phyloP scores from a whole-genome alignment of 2,888 invertebrate genomes.

The Troides helena region DNA sequence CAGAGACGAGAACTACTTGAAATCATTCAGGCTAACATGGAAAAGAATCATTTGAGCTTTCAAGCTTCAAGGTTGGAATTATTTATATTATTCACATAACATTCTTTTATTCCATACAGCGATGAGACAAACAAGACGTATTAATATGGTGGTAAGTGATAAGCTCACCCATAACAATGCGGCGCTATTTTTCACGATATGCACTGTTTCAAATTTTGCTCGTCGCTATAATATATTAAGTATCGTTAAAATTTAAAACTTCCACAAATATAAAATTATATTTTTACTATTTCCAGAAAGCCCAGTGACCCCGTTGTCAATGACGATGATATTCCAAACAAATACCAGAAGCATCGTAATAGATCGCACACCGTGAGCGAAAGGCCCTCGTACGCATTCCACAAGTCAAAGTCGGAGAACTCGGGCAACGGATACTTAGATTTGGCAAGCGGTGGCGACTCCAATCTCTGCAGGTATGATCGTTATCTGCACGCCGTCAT shows the following conservation, averaged over 20 bases:
- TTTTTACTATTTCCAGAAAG: conserved; percentile 70
- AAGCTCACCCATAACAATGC: too few species aligned
- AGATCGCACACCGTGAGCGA: conserved; percentile 78
- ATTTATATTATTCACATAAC: background rate
- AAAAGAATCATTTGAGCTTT: conserved; percentile 92
- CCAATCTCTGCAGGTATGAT: conserved; percentile 79
- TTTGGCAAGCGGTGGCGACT: conserved; percentile 81
- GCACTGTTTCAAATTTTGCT: too few species aligned
- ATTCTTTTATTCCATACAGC: background rate
- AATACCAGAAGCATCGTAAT: conserved; percentile 71
- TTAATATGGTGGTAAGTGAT: too few species aligned
- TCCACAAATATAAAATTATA: too few species aligned
- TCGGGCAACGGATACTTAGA: conserved; percentile 80
- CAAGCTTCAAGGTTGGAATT: conserved; percentile 86
- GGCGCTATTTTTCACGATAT: too few species aligned
- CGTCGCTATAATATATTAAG: too few species aligned
- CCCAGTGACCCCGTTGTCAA: conserved; percentile 67
- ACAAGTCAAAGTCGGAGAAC: conserved; percentile 62
- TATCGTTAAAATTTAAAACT: background rate
- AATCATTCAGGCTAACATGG: conserved; percentile 94
- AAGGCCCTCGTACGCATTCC: conserved; percentile 66
- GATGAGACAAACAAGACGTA: too few species aligned
- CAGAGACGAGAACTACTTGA: conserved; percentile 91
- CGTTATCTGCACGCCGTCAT: conserved; percentile 83
- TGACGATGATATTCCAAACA: conserved; percentile 63